Conservation (phyloP, 2,113 vertebrate species). For the Phoenicopterus ruber region DNA sequence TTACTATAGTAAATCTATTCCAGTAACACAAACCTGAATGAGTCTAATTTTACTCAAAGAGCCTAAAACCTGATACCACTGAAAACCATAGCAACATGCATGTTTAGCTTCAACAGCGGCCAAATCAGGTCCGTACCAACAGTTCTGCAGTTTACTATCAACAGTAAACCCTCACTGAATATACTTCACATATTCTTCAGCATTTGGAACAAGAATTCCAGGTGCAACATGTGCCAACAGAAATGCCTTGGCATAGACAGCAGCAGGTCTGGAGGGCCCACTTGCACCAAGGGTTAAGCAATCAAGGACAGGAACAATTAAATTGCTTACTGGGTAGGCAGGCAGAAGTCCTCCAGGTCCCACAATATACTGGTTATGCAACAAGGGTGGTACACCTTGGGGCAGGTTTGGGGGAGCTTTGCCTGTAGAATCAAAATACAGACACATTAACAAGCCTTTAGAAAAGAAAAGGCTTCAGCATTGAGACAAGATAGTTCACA, state of each 20-base stretch:
- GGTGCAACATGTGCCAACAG: not conserved
- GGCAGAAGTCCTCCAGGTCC: conserved; percentile 95
- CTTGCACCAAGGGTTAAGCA: not conserved
- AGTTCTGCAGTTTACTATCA: not conserved
- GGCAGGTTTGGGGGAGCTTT: conserved; percentile 95
- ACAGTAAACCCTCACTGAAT: not conserved
- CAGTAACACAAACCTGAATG: not conserved
- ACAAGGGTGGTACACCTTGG: conserved; percentile 90
- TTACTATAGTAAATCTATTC: not conserved
- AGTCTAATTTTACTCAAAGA: not conserved
- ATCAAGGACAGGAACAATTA: not conserved
- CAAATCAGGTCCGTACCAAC: not conserved
- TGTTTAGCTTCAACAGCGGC: not conserved
- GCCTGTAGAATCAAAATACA: conserved; percentile 77
- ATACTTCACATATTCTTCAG: not conserved
- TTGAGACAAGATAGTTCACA: not conserved
- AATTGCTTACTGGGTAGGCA: conserved; percentile 91
- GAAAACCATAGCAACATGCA: not conserved
- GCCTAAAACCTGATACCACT: not conserved
- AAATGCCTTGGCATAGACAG: not conserved
- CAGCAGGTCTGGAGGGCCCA: not conserved
- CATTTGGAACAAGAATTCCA: not conserved
- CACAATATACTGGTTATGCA: conserved; percentile 98
- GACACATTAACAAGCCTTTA: not conserved
- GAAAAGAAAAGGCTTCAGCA: not conserved